These are phyloP conservation scores for Lepus townsendii DNA, from an alignment of 2,797 vertebrate species.

Conservation along the genomic window DNA sequence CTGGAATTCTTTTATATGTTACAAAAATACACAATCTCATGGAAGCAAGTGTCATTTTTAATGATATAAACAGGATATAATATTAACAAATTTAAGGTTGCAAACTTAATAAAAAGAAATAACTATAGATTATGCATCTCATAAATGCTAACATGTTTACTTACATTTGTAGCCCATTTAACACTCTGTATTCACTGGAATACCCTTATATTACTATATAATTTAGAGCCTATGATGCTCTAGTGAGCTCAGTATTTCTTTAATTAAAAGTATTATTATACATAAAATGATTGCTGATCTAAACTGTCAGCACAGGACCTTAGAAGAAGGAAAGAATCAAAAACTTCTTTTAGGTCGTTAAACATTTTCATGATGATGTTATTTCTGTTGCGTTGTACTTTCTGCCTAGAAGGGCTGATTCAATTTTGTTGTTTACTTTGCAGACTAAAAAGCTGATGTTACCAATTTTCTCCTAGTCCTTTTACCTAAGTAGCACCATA, in stretches of 20 bases:
- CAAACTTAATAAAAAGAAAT: slow-evolving; percentile 25
- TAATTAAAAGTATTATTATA: background rate
- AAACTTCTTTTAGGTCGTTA: slow-evolving; percentile 49
- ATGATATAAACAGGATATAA: background rate
- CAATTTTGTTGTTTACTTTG: slow-evolving; percentile 56
- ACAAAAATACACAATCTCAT: background rate
- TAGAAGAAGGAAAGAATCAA: slow-evolving; percentile 12
- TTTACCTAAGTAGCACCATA: slow-evolving; percentile 8
- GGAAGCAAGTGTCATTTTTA: background rate
- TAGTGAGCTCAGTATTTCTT: slow-evolving; percentile 15
- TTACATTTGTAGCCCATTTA: background rate
- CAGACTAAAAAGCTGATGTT: slow-evolving; percentile 57
- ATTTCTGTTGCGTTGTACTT: slow-evolving; percentile 23
- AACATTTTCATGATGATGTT: slow-evolving; percentile 51
- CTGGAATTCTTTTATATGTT: background rate
- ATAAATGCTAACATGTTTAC: slow-evolving; percentile 11
- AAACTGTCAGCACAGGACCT: background rate
- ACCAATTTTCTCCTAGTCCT: slow-evolving; percentile 32
- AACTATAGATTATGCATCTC: background rate
- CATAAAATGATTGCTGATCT: slow-evolving; percentile 11
- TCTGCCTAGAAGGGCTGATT: slow-evolving; percentile 56
- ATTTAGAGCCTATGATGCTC: background rate
- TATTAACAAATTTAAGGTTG: slow-evolving; percentile 30
- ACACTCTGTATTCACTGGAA: background rate
- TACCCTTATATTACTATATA: slow-evolving; percentile 13